A percentile compares a stretch with the other conserved stretches of the same genome.
Conservation (phyloP, 2,113 vertebrate genomes). For the Etheostoma spectabile region DNA sequence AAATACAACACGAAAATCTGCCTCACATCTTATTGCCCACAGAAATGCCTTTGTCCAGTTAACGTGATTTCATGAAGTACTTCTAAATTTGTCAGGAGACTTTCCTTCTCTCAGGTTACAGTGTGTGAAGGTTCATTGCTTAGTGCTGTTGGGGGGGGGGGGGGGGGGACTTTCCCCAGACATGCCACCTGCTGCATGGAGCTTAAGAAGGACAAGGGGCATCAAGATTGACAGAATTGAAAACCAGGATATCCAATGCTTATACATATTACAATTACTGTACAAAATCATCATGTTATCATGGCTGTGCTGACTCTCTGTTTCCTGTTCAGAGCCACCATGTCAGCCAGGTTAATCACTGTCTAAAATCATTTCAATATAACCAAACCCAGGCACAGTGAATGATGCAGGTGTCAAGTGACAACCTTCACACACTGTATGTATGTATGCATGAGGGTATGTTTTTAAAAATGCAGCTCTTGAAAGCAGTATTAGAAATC, state of each 20-base stretch:
- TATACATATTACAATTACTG: background rate
- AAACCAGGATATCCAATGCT: background rate
- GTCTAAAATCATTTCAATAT: slow-evolving; percentile 3
- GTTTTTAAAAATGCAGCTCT: slow-evolving; percentile 32
- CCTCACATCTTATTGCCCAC: background rate
- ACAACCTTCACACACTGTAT: background rate
- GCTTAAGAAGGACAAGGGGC: background rate
- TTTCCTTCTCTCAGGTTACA: background rate
- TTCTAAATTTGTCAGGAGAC: background rate
- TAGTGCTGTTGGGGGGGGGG: background rate
- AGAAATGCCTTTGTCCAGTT: background rate
- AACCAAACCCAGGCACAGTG: slow-evolving; percentile 10
- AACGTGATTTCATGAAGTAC: background rate
- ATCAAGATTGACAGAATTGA: background rate
- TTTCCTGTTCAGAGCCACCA: background rate
- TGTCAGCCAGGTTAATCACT: slow-evolving; percentile 29
- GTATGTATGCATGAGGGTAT: background rate
- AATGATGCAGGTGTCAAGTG: slow-evolving; percentile 16
- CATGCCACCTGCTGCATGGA: background rate
- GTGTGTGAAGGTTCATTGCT: background rate
- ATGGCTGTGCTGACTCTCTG: background rate
- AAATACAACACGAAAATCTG: background rate
- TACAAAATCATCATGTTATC: slow-evolving; percentile 14
- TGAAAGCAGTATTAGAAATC: slow-evolving; percentile 41
- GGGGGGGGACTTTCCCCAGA: background rate